These are phyloP conservation scores for Cryptus armator DNA, from an alignment of 2,888 invertebrate species.

Conservation along the genomic window DNA sequence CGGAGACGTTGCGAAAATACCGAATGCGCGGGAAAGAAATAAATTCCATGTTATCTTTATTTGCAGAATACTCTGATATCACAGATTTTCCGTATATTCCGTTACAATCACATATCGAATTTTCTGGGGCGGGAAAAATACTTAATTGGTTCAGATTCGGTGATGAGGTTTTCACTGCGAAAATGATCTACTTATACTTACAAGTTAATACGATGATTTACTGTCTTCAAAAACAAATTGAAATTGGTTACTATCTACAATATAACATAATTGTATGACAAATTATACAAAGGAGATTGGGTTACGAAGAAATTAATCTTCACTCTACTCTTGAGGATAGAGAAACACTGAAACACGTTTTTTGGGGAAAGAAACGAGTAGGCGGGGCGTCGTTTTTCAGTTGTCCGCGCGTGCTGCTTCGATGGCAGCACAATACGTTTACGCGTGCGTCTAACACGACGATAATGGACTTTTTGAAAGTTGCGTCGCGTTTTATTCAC, in stretches of 20 bases:
- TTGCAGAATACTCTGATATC: neutral
- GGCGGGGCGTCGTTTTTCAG: constrained; percentile 20
- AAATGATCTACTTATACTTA: neutral
- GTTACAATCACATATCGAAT: neutral
- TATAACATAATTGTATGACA: neutral
- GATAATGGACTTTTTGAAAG: constrained; percentile 74
- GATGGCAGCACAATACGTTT: constrained; percentile 74
- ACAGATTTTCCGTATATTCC: neutral
- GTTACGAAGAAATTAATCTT: neutral
- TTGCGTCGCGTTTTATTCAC: constrained; percentile 69
- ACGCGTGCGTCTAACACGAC: constrained; percentile 67
- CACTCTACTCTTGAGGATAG: neutral
- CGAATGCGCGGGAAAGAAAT: constrained; percentile 18
- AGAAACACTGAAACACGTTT: constrained; percentile 40
- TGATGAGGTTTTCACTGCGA: neutral
- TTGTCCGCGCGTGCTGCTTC: constrained; percentile 69
- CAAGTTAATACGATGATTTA: neutral
- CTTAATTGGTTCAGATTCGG: neutral
- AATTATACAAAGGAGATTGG: neutral
- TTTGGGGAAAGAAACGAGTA: constrained; percentile 39
- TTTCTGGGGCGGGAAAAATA: no score
- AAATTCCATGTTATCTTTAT: neutral
- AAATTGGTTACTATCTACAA: neutral
- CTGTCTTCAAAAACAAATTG: neutral
- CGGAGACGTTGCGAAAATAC: neutral